phyloP scores from a whole-genome alignment of 2,888 invertebrate species.

The Chrysodeixis includens region DNA sequence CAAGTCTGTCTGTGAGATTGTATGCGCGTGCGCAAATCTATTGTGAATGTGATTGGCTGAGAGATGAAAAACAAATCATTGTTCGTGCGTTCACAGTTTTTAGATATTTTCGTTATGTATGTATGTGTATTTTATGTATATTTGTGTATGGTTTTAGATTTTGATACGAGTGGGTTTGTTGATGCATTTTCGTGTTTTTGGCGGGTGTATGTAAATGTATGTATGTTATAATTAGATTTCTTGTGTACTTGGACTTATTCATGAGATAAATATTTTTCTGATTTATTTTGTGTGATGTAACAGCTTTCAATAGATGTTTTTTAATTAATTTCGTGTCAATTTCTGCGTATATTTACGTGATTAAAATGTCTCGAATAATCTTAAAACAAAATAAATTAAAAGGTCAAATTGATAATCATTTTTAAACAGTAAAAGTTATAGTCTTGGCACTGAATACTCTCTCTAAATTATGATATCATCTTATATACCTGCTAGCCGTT shows the following conservation, averaged over 20 bases:
- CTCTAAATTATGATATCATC: too few relatives aligned
- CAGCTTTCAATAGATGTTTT: background rate
- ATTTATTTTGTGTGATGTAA: background rate
- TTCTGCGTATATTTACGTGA: too few relatives aligned
- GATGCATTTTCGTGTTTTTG: slow-evolving; percentile 7
- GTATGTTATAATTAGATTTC: background rate
- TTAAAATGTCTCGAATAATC: too few relatives aligned
- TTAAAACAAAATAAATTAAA: too few relatives aligned
- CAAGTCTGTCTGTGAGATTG: slow-evolving; percentile 57
- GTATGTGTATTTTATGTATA: too few relatives aligned
- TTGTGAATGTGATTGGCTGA: slow-evolving; percentile 60
- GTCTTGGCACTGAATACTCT: too few relatives aligned
- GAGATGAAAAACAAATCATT: slow-evolving; percentile 16
- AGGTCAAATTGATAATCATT: too few relatives aligned
- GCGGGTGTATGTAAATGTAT: background rate
- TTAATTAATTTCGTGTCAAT: too few relatives aligned
- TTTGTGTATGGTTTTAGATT: slow-evolving; percentile 33
- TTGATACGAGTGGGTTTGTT: slow-evolving; percentile 16
- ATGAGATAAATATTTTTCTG: background rate
- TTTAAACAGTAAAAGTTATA: too few relatives aligned
- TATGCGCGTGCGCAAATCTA: slow-evolving; percentile 59
- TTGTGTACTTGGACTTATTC: background rate
- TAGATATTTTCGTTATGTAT: too few relatives aligned
- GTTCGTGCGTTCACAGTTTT: slow-evolving; percentile 22
- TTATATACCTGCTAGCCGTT: too few relatives aligned